Percentiles rank a stretch among this genome's conserved stretches.
phyloP scores from a whole-genome alignment of 2,113 vertebrate species.

The Eulemur macaco region DNA sequence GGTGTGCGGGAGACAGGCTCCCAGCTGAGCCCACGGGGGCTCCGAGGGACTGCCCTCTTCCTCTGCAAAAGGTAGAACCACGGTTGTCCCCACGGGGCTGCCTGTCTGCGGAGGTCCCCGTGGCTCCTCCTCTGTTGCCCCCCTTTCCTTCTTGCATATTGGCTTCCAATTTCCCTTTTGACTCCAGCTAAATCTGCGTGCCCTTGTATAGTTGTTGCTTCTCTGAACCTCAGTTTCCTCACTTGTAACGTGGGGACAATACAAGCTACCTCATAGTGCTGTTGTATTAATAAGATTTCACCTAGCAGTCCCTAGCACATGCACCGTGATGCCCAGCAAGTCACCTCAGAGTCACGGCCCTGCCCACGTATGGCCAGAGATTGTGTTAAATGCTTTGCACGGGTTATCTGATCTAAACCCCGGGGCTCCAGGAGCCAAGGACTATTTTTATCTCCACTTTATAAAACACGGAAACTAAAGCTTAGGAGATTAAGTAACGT shows the following conservation, averaged over 20 bases:
- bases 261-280: not conserved
- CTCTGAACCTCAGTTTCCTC: not conserved
- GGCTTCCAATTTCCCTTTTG: not conserved
- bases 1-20: not conserved
- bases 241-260: not conserved
- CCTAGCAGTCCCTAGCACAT: not conserved
- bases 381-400: not conserved
- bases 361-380: not conserved
- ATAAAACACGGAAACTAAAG: constrained; percentile 41
- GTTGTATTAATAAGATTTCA: not conserved
- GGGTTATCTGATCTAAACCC: constrained; percentile 15
- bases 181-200: not conserved
- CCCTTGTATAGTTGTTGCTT: not conserved
- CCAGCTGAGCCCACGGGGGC: fast-evolving
- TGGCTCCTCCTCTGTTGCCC: fast-evolving
- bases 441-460: constrained; percentile 46
- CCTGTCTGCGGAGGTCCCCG: not conserved
- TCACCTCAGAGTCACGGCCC: not conserved
- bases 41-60: too few relatives aligned
- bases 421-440: not conserved
- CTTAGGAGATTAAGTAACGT: constrained; percentile 15
- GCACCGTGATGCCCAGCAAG: not conserved
- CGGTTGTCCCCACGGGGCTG: fast-evolving
- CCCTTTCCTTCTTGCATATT: not conserved
- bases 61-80: not conserved